Evolutionary conservation across 2,797 vertebrate genomes (phyloP), one percentile per base, ranked within the genome.

Genomic region (Arrhamphus sclerolepis): DNA sequence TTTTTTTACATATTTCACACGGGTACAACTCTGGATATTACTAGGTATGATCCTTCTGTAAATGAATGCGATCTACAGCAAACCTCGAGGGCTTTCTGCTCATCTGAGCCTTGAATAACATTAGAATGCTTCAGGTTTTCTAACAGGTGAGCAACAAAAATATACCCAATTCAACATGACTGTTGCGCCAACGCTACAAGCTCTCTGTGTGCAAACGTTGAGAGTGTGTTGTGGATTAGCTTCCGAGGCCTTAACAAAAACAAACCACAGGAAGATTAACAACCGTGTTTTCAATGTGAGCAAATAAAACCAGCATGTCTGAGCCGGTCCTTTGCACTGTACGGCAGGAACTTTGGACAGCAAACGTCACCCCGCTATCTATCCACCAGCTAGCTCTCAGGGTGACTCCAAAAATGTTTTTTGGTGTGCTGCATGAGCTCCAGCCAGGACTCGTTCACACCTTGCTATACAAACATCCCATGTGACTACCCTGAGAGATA

Each of bases 251-350:
- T 55, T 73, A 67, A 44, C 78, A 74, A 62, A 48, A 54, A 54
- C 74, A 83, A 81, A 80, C 75, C 79, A 66, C 72, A 65, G 53
- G 67, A 47, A 86, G 85, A 88, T 88, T 88, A 87, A 77, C 66
- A 75, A 53, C 69, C 75, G 62, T 47, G 14, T 61, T 80, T 79
- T 76, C 59, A 47, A 40, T 19, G 11, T 11, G 61, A 72, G 75
- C 72, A 76, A 86, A 83, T 88, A 84, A 86, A 85, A 60, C 51
- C 66, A 56, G 80, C 83, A 18, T 65, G 89, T 69, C 80, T 21
- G 52, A 51, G 55, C 71, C 22, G 21, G 75, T 61, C 61, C 74
- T 56, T 43, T 24, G 58, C 53, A 2, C 34, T 38, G 3, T 56
- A 38, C 42, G 68, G 19, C 48, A 24, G 49, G 18, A 44, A 56